Conservation (phyloP, 2,797 vertebrate genomes). For the Mormyrus hasselquistii region DNA sequence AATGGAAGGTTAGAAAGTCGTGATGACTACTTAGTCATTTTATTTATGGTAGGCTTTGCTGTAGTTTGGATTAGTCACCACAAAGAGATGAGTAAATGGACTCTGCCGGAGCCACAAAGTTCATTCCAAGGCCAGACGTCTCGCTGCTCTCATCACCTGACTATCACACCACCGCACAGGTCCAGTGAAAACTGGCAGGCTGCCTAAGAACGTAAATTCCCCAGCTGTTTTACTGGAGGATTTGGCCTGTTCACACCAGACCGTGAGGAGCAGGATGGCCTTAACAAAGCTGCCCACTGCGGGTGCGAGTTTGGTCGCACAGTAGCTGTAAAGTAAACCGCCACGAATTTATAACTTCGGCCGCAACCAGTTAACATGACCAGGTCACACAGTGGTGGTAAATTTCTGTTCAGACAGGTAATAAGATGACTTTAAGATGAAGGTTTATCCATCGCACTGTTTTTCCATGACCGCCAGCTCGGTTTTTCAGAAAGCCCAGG, state of each 20-base stretch:
- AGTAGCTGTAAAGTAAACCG: neutral
- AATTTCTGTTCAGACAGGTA: neutral
- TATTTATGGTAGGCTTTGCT: conserved; percentile 1
- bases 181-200: neutral
- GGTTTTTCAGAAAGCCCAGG: neutral
- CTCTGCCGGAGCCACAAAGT: neutral
- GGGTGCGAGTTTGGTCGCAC: neutral
- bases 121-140: neutral
- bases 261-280: neutral
- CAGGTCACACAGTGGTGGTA: neutral
- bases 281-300: neutral
- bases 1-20: neutral
- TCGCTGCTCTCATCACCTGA: neutral
- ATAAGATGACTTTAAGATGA: neutral
- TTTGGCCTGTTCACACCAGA: neutral
- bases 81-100: neutral
- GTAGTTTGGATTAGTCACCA: conserved; percentile 3
- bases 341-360: neutral
- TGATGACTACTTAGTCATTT: neutral
- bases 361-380: neutral
- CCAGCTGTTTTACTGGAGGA: neutral
- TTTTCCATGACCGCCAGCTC: neutral
- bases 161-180: neutral
- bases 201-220: neutral
- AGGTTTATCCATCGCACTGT: neutral